Conservation (phyloP, 2,797 vertebrate genomes). For the Gallinago stenura region DNA sequence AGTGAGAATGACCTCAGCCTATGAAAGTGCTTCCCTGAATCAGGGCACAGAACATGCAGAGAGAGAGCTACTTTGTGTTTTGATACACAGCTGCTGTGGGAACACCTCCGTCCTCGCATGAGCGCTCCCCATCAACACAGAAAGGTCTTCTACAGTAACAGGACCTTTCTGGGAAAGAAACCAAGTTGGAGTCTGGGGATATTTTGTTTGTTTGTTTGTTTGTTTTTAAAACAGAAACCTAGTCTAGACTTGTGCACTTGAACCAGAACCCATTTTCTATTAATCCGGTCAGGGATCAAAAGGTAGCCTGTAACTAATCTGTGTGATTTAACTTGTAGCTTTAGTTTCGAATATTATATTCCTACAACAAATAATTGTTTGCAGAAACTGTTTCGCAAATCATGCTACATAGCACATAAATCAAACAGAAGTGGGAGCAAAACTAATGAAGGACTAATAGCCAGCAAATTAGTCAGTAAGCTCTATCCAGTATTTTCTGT, state of each 20-base stretch:
- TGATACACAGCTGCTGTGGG: neutral
- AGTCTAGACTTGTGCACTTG: neutral
- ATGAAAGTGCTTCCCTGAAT: neutral
- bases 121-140: neutral
- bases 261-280: neutral
- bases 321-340: slow-evolving; percentile 12
- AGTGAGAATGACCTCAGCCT: neutral
- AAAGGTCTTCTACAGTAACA: neutral
- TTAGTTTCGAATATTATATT: slow-evolving; percentile 3
- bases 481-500: neutral
- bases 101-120: neutral
- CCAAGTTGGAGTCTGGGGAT: neutral
- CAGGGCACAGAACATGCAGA: neutral
- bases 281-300: slow-evolving; percentile 15
- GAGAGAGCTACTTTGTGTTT: neutral
- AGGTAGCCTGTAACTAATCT: slow-evolving; percentile 7
- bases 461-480: slow-evolving; percentile 11
- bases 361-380: slow-evolving; percentile 21
- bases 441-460: slow-evolving; percentile 33
- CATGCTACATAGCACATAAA: slow-evolving; percentile 1
- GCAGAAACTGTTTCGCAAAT: slow-evolving; percentile 29
- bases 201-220: neutral
- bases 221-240: neutral
- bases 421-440: slow-evolving; percentile 14
- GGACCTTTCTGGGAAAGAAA: neutral